Base-by-base conservation (phyloP, 2,113 vertebrate species). In the Halichoerus grypus region DNA sequence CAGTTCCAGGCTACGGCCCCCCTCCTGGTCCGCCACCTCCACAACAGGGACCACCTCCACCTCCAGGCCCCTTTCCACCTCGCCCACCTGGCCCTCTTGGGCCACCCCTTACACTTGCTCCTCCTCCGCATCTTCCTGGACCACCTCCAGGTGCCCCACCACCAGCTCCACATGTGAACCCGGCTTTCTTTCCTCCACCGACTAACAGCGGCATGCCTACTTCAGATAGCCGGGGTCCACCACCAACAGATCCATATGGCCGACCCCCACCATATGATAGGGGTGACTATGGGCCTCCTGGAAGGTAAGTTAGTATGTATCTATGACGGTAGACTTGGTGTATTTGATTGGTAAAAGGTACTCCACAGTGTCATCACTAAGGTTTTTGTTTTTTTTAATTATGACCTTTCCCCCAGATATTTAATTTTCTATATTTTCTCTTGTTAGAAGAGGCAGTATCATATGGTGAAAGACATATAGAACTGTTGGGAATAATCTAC, bases 91-190 rank as follows among this genome's bases (percentile, higher is more conserved):
- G 99, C 61, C 99, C 99, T 42, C 99, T 99, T 72, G 99, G 99
- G 74, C 99, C 99, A 5, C 99, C 99, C 65, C 99, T 99, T 98
- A 99, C 99, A 98, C 98, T 99, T 86, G 99, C 99, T 85, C 99
- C 99, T 95, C 99, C 99, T 96, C 99, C 99, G 69, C 99, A 99
- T 98, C 99, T 99, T 99, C 99, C 99, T 83, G 99, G 99, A 85
- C 99, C 99, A 72, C 99, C 99, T 12, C 99, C 99, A 90, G 99
- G 99, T 97, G 99, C 99, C 84, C 99, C 99, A 13, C 99, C 99
- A 72, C 99, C 99, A 4, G 99, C 99, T 91, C 99, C 99, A 57
- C 99, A 99, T 90, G 99, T 99, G 98, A 99, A 99, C 98, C 99
- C 99, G 31, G 99, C 99, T 96, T 99, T 99, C 98, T 99, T 99